Base-by-base conservation (phyloP, 2,888 invertebrate genomes). In the Brenthis hecate region DNA sequence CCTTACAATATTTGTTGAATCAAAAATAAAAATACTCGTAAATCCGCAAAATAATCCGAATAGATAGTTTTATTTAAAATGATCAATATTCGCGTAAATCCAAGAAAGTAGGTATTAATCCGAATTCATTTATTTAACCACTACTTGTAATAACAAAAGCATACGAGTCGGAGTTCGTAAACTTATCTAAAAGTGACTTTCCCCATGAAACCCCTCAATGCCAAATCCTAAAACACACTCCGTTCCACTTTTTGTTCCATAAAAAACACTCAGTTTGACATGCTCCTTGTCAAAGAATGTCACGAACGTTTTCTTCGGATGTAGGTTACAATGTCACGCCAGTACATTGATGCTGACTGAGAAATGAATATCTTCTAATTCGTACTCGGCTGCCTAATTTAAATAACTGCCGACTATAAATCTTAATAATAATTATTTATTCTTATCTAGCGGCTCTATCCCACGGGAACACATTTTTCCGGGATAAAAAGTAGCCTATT, bases 311-410 rank as follows among this genome's bases (percentile, higher is more conserved):
- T 71, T 72, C 72, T 70, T 68, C 65, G 65, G 53, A 72, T 70
- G 70, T 72, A 69, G 72, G 72, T 72, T 72, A 72, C 68, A 72
- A 66, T 65, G 69, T 66, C 68, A 56, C 19, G 19, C 43, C 61
- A 60, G 61, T 53, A 53, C 36, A 62, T 62, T 43, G 36, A 53
- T 53, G 62, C 36, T 61, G 6, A 53, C 53, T 36, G 19, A 36
- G 53, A 53, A 62, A 16, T 62, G 53, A 51, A 53, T 19, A 2
- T 8, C 8, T 43, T 43, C 11, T 43, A 43, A 43, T 2, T 43
- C 11, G 36, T 43, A 50, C 14, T 23, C 8, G 13, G 8, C 2
- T 54, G 13, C 6, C 54, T 54, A 54, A 54, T 28, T 54, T 54
- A 28, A 16, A 6, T 54, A 23, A 54, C 3, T 13, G 13, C 13